phyloP scores from a whole-genome alignment of 2,888 invertebrate genomes.

The Phaonia tiefii region DNA sequence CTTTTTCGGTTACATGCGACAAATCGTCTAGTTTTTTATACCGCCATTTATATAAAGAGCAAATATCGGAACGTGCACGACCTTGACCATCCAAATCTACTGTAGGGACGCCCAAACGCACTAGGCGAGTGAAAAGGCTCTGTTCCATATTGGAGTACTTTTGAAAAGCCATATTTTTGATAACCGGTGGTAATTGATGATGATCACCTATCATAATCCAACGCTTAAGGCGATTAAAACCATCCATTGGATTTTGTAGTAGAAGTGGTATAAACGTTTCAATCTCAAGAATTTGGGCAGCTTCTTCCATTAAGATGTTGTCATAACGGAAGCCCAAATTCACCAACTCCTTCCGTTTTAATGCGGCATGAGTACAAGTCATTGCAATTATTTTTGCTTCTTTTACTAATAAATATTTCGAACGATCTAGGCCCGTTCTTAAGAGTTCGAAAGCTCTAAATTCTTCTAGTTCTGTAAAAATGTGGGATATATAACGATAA shows the following conservation, averaged over 20 bases:
- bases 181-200: constrained; percentile 99
- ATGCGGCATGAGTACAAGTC: constrained; percentile 99
- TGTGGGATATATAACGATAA: constrained; percentile 95
- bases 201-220: constrained; percentile 99
- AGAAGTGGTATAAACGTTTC: constrained; percentile 99
- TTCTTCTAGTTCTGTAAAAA: constrained; percentile 98
- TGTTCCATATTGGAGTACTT: constrained; percentile 99
- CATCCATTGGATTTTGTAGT: constrained; percentile 99
- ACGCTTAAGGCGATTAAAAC: constrained; percentile 95
- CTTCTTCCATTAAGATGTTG: constrained; percentile 99
- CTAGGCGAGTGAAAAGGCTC: constrained; percentile 97
- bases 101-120: constrained; percentile 97
- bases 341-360: constrained; percentile 97
- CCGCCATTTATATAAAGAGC: constrained; percentile 96
- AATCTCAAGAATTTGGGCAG: constrained; percentile 99
- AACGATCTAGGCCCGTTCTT: constrained; percentile 96
- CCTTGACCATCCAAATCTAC: constrained; percentile 99
- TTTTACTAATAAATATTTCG: constrained; percentile 97
- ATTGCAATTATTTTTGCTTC: constrained; percentile 99
- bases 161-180: constrained; percentile 99
- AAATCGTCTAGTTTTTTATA: constrained; percentile 98
- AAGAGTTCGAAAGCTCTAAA: constrained; percentile 98
- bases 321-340: constrained; percentile 98
- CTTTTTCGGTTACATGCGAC: constrained; percentile 90
- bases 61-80: constrained; percentile 93